Conservation (phyloP, 2,888 invertebrate genomes). For the Eudasyphora cyanicolor region DNA sequence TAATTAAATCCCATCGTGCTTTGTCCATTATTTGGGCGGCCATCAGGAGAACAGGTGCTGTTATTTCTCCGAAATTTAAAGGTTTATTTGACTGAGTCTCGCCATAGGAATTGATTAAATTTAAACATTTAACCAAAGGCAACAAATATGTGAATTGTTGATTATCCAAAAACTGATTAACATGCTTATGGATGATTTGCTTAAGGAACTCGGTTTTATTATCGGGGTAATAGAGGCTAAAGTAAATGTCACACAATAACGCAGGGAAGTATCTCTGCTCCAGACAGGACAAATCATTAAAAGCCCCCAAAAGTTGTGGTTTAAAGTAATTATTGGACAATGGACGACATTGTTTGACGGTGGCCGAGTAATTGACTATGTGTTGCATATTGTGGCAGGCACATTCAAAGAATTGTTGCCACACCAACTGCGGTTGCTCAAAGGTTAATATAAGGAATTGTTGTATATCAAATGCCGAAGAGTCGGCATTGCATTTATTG, state of each 20-base stretch:
- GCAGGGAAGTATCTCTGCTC: conserved; percentile 69
- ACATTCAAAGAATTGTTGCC: conserved; percentile 70
- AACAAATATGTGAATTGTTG: conserved; percentile 67
- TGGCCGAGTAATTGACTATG: conserved; percentile 68
- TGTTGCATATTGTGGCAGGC: conserved; percentile 70
- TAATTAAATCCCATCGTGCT: conserved; percentile 74
- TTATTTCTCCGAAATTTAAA: conserved; percentile 71
- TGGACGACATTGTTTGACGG: conserved; percentile 67
- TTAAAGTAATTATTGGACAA: conserved; percentile 69
- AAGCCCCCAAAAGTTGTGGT: conserved; percentile 65
- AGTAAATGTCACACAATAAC: conserved; percentile 70
- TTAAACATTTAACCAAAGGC: conserved; percentile 70
- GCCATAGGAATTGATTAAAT: conserved; percentile 68
- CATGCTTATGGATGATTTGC: conserved; percentile 70
- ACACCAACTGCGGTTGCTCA: conserved; percentile 71
- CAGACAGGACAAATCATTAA: conserved; percentile 63
- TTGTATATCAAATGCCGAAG: conserved; percentile 67
- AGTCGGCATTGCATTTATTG: conserved; percentile 69
- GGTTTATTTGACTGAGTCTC: conserved; percentile 65
- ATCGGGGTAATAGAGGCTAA: conserved; percentile 68
- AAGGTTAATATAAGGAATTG: conserved; percentile 71
- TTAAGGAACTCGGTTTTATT: conserved; percentile 72
- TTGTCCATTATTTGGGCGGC: conserved; percentile 74
- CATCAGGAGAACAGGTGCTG: conserved; percentile 73
- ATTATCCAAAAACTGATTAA: conserved; percentile 69